Evolutionary conservation across 2,113 vertebrate species (phyloP).

Genomic region (Mus musculus): DNA sequence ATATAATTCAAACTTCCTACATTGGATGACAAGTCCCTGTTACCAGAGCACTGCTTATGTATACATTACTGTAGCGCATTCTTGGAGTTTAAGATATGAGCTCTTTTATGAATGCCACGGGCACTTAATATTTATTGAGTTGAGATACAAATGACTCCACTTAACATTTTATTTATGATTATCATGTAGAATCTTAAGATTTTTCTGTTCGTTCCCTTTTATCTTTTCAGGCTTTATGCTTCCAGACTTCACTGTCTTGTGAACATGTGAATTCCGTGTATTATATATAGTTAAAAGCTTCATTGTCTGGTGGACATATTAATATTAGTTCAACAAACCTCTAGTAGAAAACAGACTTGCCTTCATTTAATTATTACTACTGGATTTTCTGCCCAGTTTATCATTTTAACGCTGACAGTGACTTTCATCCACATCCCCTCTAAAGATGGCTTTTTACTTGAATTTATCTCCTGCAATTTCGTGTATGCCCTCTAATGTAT

Average conservation of each 20-base stretch:
- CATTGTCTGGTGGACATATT: background rate
- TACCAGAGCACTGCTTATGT: background rate
- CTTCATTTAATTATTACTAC: background rate
- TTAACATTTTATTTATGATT: constrained; percentile 2
- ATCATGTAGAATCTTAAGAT: background rate
- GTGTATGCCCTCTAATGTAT: background rate
- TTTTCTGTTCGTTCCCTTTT: background rate
- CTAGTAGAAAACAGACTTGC: background rate
- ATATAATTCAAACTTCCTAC: background rate
- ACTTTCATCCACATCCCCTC: background rate
- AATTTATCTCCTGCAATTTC: background rate
- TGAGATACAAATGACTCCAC: background rate
- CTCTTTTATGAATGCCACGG: background rate
- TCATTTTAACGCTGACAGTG: background rate
- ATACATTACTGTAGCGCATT: background rate
- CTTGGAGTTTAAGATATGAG: background rate
- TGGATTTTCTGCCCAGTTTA: background rate
- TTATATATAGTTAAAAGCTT: background rate
- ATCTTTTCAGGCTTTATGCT: background rate
- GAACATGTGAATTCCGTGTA: background rate
- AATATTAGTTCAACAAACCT: background rate
- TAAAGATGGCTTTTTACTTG: background rate
- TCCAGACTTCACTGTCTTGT: background rate
- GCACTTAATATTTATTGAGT: background rate
- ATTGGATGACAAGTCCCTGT: background rate